Conservation (phyloP, 2,113 vertebrate species). For the Promerops cafer region DNA sequence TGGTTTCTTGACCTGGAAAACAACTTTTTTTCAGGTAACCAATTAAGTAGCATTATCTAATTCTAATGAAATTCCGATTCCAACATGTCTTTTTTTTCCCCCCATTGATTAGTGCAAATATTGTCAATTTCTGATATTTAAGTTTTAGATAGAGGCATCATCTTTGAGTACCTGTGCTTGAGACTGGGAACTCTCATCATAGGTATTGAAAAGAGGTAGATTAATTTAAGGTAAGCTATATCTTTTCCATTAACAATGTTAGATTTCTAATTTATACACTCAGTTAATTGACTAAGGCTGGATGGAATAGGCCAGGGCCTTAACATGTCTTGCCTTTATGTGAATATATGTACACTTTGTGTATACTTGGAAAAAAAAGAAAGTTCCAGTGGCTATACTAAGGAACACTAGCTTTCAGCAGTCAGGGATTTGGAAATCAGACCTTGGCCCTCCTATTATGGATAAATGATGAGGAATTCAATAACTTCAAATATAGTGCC, state of each 20-base stretch:
- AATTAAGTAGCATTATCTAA: background rate
- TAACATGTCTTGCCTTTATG: background rate
- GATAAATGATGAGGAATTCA: background rate
- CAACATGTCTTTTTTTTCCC: rapidly evolving
- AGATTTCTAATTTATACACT: background rate
- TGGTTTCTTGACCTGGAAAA: background rate
- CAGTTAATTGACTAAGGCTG: background rate
- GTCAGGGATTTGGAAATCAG: background rate
- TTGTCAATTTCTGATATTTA: background rate
- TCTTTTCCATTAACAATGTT: background rate
- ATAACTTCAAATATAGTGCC: background rate
- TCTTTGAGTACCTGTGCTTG: background rate
- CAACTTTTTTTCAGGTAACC: background rate
- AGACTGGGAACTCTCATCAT: background rate
- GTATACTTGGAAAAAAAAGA: background rate
- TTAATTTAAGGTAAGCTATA: background rate
- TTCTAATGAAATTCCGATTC: background rate
- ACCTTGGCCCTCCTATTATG: background rate
- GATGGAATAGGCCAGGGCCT: background rate
- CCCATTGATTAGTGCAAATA: background rate
- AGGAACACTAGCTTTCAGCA: background rate
- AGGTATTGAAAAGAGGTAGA: background rate
- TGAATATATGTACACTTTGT: background rate
- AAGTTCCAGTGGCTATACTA: background rate
- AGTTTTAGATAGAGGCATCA: background rate